These are phyloP conservation scores for Lasioglossum baleicum DNA, from an alignment of 1,140 invertebrate species.

Conservation along the genomic window DNA sequence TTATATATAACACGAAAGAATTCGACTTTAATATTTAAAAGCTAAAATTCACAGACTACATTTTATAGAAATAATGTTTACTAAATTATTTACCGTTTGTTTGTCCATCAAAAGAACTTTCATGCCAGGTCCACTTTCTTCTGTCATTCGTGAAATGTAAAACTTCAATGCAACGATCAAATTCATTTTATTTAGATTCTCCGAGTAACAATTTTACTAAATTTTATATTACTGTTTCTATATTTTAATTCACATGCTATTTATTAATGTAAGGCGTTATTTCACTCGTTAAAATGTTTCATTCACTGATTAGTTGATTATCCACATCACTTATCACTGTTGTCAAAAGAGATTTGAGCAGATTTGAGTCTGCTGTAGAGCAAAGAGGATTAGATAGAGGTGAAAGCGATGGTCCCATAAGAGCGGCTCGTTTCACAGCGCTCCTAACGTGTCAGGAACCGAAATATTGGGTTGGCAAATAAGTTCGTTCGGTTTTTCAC, in stretches of 20 bases:
- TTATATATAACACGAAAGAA: too few relatives aligned
- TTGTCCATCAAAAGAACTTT: slow-evolving; percentile 99
- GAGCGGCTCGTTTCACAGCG: too few relatives aligned
- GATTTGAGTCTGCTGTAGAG: too few relatives aligned
- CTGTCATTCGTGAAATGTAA: slow-evolving; percentile 98
- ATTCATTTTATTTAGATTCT: slow-evolving; percentile 86
- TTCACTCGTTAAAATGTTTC: not conserved
- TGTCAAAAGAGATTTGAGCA: not conserved
- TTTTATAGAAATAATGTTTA: slow-evolving; percentile 2
- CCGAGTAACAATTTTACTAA: not conserved
- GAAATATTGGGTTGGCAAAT: too few relatives aligned
- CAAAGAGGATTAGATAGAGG: too few relatives aligned
- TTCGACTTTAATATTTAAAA: not conserved
- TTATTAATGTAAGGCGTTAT: not conserved
- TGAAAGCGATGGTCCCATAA: too few relatives aligned
- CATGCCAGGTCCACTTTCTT: slow-evolving; percentile 98
- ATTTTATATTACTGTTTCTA: slow-evolving; percentile 8
- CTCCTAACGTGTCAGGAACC: too few relatives aligned
- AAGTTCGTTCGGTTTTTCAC: too few relatives aligned
- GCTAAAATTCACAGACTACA: too few relatives aligned
- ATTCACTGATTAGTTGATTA: not conserved
- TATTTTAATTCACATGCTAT: not conserved
- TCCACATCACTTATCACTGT: not conserved
- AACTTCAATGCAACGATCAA: slow-evolving; percentile 94
- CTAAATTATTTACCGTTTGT: slow-evolving; percentile 88